phyloP scores from a whole-genome alignment of 2,113 vertebrate genomes.

The Pampusana beccarii region DNA sequence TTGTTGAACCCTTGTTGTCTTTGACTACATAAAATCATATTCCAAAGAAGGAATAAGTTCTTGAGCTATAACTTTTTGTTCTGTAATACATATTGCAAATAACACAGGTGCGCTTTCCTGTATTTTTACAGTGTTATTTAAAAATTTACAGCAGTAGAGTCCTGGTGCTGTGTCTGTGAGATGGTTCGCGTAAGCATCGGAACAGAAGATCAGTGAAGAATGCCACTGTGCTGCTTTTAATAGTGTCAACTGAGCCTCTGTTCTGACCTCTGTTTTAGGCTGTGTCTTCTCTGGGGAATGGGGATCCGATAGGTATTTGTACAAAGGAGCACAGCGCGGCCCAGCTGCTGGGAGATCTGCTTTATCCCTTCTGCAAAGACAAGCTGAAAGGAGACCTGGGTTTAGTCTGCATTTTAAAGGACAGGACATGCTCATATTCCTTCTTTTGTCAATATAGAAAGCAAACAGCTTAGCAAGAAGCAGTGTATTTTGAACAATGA shows the following conservation, averaged over 20 bases:
- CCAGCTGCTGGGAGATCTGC: background rate
- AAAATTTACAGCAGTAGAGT: background rate
- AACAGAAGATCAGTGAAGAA: background rate
- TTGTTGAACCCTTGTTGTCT: background rate
- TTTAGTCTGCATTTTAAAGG: conserved; percentile 17
- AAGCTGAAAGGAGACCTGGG: background rate
- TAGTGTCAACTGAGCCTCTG: fast-evolving
- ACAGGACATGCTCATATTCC: conserved; percentile 50
- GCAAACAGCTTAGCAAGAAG: conserved; percentile 37
- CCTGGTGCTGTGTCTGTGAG: background rate
- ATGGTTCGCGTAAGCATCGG: background rate
- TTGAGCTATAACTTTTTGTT: background rate
- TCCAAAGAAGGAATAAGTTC: background rate
- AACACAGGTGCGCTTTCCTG: background rate
- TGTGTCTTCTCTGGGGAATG: background rate
- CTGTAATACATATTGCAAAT: background rate
- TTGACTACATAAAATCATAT: background rate
- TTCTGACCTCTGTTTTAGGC: background rate
- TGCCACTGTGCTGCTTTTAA: fast-evolving
- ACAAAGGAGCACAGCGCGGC: background rate
- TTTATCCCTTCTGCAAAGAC: background rate
- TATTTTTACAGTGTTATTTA: background rate
- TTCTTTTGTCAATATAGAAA: conserved; percentile 47
- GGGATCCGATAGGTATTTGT: background rate
- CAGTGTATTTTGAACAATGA: conserved; percentile 21